Base-by-base conservation (phyloP, 2,113 vertebrate species). In the Oriolus oriolus region DNA sequence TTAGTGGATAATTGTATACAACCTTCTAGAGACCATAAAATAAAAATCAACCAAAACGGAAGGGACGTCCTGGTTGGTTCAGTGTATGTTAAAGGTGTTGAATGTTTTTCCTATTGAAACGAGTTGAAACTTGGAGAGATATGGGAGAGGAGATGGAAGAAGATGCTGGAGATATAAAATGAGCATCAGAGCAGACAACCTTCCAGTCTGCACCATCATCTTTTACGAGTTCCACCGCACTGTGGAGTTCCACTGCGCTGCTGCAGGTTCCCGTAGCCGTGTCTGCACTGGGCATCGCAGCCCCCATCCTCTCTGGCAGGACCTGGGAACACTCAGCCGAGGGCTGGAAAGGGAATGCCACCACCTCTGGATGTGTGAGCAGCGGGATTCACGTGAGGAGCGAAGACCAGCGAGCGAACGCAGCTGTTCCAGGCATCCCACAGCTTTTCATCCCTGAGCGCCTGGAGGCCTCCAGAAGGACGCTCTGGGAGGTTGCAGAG, bases 231-330 rank as follows among this genome's bases (percentile, higher is more conserved):
- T 35, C 28, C 31, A 14, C 30, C n/a, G n/a, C n/a, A n/a, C n/a
- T n/a, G n/a, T n/a, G n/a, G 0, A 5, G 1, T 47, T 35, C 28
- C 31, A 14, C 30, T 35, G 11, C 9, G 0, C 9, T 9, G 16
- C 28, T 20, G 26, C 37, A 2, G 3, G 16, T 44, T 23, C 41
- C 53, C 28, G 1, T 3, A 30, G 31, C 39, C 13, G 0, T 31
- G 61, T 13, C 39, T 53, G 30, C 10, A 1, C 0, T 11, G 45
- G 59, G 65, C 50, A 82, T 18, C 37, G 3, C 10, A 35, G 45
- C 24, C 13, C 18, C 24, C 30, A 4, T 26, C 76, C 47, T 9
- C 28, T 24, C 69, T 54, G 39, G 16, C 56, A 78, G 50, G 79
- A 53, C 0, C 1, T 39, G 28, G 41, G 47, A 79, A 53, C 4